These are phyloP conservation scores for Caenorhabditis briggsae DNA, from an alignment of 1,140 invertebrate genomes.

Conservation along the genomic window DNA sequence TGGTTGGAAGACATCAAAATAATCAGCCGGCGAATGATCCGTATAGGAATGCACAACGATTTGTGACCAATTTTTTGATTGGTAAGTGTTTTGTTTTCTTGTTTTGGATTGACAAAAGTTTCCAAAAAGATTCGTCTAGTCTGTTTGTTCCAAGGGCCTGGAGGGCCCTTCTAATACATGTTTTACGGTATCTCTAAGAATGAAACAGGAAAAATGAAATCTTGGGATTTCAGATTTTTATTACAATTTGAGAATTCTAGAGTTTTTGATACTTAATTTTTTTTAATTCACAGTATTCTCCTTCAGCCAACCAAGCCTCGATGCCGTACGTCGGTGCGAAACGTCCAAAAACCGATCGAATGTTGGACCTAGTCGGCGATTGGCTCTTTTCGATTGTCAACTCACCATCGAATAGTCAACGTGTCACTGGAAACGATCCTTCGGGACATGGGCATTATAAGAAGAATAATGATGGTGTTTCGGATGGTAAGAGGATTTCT, in stretches of 20 bases:
- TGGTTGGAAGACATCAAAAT: not conserved
- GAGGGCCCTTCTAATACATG: not conserved
- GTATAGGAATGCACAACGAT: slow-evolving; percentile 1
- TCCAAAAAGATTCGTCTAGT: too few relatives aligned
- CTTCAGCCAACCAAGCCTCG: slow-evolving; percentile 18
- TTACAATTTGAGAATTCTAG: too few relatives aligned
- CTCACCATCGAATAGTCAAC: slow-evolving; percentile 14
- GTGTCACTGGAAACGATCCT: slow-evolving; percentile 28
- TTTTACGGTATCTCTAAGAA: too few relatives aligned
- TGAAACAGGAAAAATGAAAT: too few relatives aligned
- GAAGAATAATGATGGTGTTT: slow-evolving; percentile 50
- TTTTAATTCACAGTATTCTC: too few relatives aligned
- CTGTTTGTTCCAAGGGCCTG: too few relatives aligned
- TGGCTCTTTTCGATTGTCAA: slow-evolving; percentile 38
- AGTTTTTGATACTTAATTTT: too few relatives aligned
- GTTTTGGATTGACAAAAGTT: too few relatives aligned
- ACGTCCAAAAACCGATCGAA: slow-evolving; percentile 41
- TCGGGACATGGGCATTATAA: not conserved
- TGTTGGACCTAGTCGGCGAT: slow-evolving; percentile 35
- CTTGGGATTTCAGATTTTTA: too few relatives aligned
- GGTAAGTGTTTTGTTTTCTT: too few relatives aligned
- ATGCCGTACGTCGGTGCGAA: slow-evolving; percentile 29
- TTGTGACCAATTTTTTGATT: slow-evolving; percentile 41
- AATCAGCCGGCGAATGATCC: not conserved
- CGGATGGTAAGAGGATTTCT: slow-evolving; percentile 35